A percentile compares a stretch with the other conserved stretches of the same genome.
Conservation (phyloP, 2,888 invertebrate species). For the Diplolepis rosae region DNA sequence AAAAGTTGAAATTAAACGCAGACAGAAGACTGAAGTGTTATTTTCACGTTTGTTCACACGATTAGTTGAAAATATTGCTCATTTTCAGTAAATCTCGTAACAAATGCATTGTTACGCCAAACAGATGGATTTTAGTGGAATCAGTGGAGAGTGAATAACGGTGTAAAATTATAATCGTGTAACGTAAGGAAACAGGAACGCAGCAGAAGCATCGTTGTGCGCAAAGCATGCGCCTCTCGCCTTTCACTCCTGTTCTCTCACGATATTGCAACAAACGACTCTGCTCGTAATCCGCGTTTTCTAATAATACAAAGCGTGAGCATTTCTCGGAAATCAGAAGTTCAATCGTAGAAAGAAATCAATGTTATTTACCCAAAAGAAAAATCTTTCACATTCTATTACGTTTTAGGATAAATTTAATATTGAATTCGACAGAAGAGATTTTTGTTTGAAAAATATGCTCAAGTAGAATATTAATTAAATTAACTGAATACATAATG, state of each 20-base stretch:
- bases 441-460: no score
- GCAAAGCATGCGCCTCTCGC: conserved; percentile 46
- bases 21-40: background rate
- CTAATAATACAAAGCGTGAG: conserved; percentile 42
- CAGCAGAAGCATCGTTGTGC: background rate
- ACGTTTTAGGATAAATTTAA: no score
- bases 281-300: conserved; percentile 44
- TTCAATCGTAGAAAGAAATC: background rate
- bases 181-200: conserved; percentile 17
- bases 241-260: conserved; percentile 62
- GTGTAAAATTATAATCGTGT: conserved; percentile 19
- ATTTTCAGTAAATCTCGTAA: background rate
- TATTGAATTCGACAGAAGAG: no score
- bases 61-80: background rate
- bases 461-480: no score
- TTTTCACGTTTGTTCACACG: background rate
- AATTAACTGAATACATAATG: no score
- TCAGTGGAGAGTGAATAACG: conserved; percentile 4
- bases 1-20: background rate
- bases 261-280: conserved; percentile 55
- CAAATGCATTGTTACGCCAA: background rate
- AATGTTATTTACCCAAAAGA: background rate
- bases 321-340: conserved; percentile 35
- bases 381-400: no score
- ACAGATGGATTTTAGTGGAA: background rate